Conservation (phyloP, 2,113 vertebrate genomes). For the Amia ocellicauda region DNA sequence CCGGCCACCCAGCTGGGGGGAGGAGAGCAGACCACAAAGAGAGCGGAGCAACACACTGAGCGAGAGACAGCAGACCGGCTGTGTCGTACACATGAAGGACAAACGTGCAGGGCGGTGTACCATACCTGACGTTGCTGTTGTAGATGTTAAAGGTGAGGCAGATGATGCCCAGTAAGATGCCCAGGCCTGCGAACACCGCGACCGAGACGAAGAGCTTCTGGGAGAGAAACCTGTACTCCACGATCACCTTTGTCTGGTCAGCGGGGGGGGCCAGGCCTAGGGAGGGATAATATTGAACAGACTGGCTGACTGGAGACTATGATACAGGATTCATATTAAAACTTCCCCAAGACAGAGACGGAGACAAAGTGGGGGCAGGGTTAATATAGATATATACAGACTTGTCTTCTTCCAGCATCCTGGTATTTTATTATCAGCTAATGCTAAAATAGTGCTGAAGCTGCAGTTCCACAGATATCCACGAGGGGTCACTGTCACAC, state of each 20-base stretch:
- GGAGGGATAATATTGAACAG: not conserved
- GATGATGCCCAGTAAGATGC: constrained; percentile 83
- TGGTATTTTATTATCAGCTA: too few species aligned
- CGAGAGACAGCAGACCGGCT: too few species aligned
- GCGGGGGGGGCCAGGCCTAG: constrained; percentile 78
- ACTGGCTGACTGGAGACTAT: constrained; percentile 7
- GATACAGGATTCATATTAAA: not conserved
- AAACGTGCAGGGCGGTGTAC: constrained; percentile 23
- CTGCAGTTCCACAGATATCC: too few species aligned
- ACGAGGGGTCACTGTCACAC: too few species aligned
- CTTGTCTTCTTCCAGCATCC: too few species aligned
- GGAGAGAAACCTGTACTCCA: constrained; percentile 84
- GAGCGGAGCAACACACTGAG: too few species aligned
- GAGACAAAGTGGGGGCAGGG: not conserved
- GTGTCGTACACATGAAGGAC: too few species aligned
- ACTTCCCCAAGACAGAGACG: not conserved
- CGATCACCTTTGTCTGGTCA: constrained; percentile 87
- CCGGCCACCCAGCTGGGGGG: too few species aligned
- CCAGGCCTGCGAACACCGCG: constrained; percentile 79
- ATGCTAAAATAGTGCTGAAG: too few species aligned
- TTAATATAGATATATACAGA: constrained; percentile 6
- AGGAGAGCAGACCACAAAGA: too few species aligned
- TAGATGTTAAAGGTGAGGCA: constrained; percentile 95
- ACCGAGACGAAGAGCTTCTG: constrained; percentile 91
- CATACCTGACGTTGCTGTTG: constrained; percentile 86